Conservation (phyloP, 1,140 invertebrate genomes). For the Drosophila sproati region DNA sequence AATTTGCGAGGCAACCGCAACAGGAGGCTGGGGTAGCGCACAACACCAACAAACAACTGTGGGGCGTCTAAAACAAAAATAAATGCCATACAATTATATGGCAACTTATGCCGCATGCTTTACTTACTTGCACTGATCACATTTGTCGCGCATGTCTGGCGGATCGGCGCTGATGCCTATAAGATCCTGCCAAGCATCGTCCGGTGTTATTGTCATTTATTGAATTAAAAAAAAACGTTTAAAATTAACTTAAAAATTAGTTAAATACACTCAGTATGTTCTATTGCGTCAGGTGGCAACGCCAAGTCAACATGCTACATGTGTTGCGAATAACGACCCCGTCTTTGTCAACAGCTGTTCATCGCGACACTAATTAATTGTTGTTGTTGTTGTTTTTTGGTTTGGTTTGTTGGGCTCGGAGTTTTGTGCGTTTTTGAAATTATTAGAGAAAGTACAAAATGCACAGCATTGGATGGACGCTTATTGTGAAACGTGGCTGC, state of each 20-base stretch:
- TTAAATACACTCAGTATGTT: slow-evolving; percentile 1
- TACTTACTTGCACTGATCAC: slow-evolving; percentile 89
- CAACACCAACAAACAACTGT: slow-evolving; percentile 95
- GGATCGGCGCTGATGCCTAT: slow-evolving; percentile 90
- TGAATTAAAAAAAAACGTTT: slow-evolving; percentile 29
- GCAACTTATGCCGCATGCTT: not conserved
- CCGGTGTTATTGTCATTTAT: slow-evolving; percentile 56
- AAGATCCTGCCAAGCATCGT: slow-evolving; percentile 86
- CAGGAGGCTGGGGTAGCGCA: slow-evolving; percentile 89
- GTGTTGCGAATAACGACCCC: slow-evolving; percentile 37
- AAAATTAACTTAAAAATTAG: slow-evolving; percentile 24
- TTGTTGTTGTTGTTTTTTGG: slow-evolving; percentile 55
- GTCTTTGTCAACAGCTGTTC: slow-evolving; percentile 54
- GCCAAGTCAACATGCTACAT: slow-evolving; percentile 37
- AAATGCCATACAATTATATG: not conserved
- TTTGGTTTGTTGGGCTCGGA: slow-evolving; percentile 69
- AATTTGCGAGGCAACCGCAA: slow-evolving; percentile 89
- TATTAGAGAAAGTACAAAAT: slow-evolving; percentile 83
- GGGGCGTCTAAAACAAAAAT: slow-evolving; percentile 91
- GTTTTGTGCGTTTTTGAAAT: slow-evolving; percentile 53
- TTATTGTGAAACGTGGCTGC: slow-evolving; percentile 92
- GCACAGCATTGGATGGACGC: slow-evolving; percentile 89
- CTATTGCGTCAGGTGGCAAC: slow-evolving; percentile 48
- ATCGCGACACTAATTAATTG: not conserved
- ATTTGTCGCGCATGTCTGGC: slow-evolving; percentile 89